A percentile compares a stretch with the other conserved stretches of the same genome.
Evolutionary conservation across 2,888 invertebrate species (phyloP).

Genomic region (Scaptomyza cyrtandrae): DNA sequence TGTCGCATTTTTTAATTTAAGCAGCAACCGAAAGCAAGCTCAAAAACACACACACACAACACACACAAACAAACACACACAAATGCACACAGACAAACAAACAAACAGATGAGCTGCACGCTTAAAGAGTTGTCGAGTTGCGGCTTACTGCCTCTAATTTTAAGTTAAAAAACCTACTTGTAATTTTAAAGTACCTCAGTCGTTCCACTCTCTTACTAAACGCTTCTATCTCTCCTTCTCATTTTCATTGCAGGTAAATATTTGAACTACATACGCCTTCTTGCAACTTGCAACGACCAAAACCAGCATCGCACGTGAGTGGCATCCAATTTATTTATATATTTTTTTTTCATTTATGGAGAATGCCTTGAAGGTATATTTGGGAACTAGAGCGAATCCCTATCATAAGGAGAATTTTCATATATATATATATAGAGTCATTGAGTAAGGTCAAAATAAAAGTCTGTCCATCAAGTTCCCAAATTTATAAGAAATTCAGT

Average conservation of each 20-base stretch:
- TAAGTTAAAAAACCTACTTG: conserved; percentile 3
- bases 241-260: conserved; percentile 70
- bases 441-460: no score
- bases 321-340: not conserved
- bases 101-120: not conserved
- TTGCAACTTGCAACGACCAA: conserved; percentile 13
- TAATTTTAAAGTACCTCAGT: conserved; percentile 10
- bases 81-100: not conserved
- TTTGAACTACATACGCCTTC: conserved; percentile 55
- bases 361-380: not conserved
- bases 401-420: no score
- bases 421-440: no score
- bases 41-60: not conserved
- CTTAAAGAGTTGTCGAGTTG: conserved; percentile 27
- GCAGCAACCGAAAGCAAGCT: conserved; percentile 11
- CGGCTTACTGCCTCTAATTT: conserved; percentile 6
- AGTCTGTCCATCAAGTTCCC: no score
- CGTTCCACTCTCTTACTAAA: conserved; percentile 7
- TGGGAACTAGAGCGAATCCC: not conserved
- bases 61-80: not conserved
- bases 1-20: conserved; percentile 38
- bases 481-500: no score
- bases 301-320: conserved; percentile 27
- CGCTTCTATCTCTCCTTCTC: conserved; percentile 5
- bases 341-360: not conserved